These are phyloP conservation scores for Cheumatopsyche charites DNA, from an alignment of 1,140 invertebrate genomes.

Conservation along the genomic window DNA sequence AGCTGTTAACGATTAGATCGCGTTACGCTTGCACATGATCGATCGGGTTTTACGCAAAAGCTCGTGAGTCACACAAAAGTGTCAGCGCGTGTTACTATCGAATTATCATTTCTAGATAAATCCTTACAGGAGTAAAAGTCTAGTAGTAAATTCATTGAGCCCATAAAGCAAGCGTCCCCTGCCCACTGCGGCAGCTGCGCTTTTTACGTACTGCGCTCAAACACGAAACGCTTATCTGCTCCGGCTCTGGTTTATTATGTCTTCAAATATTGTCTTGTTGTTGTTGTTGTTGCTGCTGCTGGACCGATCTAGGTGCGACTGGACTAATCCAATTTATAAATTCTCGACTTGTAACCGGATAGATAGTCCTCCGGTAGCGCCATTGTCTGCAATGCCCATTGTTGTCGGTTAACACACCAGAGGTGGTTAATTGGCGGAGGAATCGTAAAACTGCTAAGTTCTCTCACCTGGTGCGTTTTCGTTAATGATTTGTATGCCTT, in stretches of 20 bases:
- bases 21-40: no score
- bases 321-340: conserved; percentile 21
- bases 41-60: no score
- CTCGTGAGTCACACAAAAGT: no score
- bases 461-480: neutral
- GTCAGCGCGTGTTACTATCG: no score
- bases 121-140: no score
- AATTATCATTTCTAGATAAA: no score
- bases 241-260: conserved; percentile 11
- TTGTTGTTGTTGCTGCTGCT: neutral
- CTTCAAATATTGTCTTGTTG: conserved; percentile 7
- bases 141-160: no score
- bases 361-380: conserved; percentile 37
- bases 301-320: neutral
- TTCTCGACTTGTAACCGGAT: conserved; percentile 21
- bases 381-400: conserved; percentile 37
- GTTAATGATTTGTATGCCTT: neutral
- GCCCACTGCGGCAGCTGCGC: no score
- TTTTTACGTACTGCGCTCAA: no score
- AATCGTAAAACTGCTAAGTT: conserved; percentile 15
- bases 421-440: conserved; percentile 40
- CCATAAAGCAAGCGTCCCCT: no score
- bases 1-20: no score
- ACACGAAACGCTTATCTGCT: conserved; percentile 21
- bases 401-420: conserved; percentile 32